Evolutionary conservation across 2,888 invertebrate genomes (phyloP).

Genomic region (Acleris cristana): DNA sequence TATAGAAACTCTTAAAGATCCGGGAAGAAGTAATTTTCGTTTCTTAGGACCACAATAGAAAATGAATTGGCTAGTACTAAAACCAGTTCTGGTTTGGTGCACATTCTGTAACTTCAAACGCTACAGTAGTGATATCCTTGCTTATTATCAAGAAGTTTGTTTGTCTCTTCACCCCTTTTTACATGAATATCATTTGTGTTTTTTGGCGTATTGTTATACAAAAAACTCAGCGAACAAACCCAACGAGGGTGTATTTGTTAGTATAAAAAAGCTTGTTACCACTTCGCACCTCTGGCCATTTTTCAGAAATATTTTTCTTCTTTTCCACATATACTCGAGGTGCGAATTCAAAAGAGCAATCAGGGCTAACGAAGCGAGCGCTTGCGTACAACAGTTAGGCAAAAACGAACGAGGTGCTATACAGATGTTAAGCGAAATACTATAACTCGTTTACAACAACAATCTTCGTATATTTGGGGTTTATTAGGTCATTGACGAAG

Average conservation of each 20-base stretch:
- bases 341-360: slow-evolving; percentile 34
- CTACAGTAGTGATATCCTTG: too few relatives aligned
- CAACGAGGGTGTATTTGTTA: slow-evolving; percentile 5
- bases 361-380: slow-evolving; percentile 25
- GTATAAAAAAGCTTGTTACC: slow-evolving; percentile 7
- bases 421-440: background rate
- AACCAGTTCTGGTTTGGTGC: too few relatives aligned
- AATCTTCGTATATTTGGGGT: too few relatives aligned
- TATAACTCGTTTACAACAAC: background rate
- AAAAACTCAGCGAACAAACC: background rate
- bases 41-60: too few relatives aligned
- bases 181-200: background rate
- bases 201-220: background rate
- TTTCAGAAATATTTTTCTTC: slow-evolving; percentile 15
- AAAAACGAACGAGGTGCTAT: background rate
- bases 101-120: too few relatives aligned
- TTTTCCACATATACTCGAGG: slow-evolving; percentile 6
- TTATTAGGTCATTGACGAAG: too few relatives aligned
- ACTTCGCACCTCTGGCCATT: background rate
- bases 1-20: too few relatives aligned
- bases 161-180: too few relatives aligned
- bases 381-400: background rate
- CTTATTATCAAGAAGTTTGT: too few relatives aligned
- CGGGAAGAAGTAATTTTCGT: too few relatives aligned
- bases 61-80: too few relatives aligned